Percentiles rank a stretch among this genome's conserved stretches.
These are phyloP conservation scores for Chinchilla lanigera DNA, from an alignment of 2,113 vertebrate genomes.

Conservation along the genomic window DNA sequence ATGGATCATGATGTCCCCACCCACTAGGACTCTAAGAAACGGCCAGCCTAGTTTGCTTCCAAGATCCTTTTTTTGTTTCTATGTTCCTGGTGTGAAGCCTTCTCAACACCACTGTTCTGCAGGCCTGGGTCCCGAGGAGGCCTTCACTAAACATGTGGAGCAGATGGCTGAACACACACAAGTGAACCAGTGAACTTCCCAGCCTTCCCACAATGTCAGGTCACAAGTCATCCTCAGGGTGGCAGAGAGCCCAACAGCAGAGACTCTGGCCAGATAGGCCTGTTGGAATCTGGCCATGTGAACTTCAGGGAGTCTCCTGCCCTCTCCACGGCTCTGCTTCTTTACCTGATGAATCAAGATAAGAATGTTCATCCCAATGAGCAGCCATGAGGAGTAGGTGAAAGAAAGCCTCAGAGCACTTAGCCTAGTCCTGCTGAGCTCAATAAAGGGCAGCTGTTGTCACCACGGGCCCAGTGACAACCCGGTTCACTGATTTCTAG, in stretches of 20 bases:
- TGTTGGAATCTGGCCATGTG: neutral
- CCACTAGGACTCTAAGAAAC: neutral
- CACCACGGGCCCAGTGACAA: neutral
- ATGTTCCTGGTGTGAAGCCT: neutral
- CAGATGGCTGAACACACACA: too few relatives aligned
- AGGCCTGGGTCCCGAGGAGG: neutral
- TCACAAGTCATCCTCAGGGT: neutral
- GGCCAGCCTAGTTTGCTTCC: neutral
- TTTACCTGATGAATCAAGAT: neutral
- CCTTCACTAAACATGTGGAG: too few relatives aligned
- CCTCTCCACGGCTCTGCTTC: neutral
- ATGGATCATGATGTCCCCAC: neutral
- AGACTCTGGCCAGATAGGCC: neutral
- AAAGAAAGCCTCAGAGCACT: neutral
- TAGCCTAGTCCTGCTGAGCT: neutral
- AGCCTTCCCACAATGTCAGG: neutral
- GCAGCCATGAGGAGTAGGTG: neutral
- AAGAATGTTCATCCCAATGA: neutral
- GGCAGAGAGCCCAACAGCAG: neutral
- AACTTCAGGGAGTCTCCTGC: neutral
- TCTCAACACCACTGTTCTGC: neutral
- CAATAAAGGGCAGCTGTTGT: neutral
- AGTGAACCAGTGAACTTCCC: neutral
- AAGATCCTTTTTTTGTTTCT: neutral
- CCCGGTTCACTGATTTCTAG: neutral